Conservation (phyloP, 1,140 invertebrate genomes). For the Hydropsyche tenuis region DNA sequence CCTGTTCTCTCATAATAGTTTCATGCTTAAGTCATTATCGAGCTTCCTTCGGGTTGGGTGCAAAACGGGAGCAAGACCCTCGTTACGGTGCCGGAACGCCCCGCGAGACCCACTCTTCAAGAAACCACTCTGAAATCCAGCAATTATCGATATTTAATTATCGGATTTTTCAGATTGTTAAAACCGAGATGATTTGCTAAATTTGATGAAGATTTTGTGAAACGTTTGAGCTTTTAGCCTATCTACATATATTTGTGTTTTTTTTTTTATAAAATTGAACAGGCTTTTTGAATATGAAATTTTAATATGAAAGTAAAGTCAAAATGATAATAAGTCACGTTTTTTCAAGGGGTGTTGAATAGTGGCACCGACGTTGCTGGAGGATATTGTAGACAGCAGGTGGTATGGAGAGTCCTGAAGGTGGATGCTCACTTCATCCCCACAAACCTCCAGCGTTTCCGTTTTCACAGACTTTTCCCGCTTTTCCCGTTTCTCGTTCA, state of each 20-base stretch:
- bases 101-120: no score
- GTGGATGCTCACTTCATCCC: constrained; percentile 12
- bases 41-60: constrained; percentile 24
- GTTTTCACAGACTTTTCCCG: no score
- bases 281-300: constrained; percentile 1
- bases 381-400: constrained; percentile 32
- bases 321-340: constrained; percentile 16
- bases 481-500: constrained; percentile 33
- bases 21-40: constrained; percentile 39
- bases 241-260: no score
- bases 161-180: no score
- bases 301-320: constrained; percentile 2
- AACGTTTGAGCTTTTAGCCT: no score
- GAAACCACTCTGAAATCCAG: no score
- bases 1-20: constrained; percentile 35
- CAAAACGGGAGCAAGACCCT: no score
- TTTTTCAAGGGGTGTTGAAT: not conserved
- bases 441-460: constrained; percentile 3
- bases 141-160: no score
- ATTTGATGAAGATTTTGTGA: no score
- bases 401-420: constrained; percentile 9
- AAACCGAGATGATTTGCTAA: no score
- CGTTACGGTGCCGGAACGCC: not conserved
- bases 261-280: no score
- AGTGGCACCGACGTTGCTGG: not conserved